Conservation (phyloP, 2,113 vertebrate species). For the Limnothrissa miodon region DNA sequence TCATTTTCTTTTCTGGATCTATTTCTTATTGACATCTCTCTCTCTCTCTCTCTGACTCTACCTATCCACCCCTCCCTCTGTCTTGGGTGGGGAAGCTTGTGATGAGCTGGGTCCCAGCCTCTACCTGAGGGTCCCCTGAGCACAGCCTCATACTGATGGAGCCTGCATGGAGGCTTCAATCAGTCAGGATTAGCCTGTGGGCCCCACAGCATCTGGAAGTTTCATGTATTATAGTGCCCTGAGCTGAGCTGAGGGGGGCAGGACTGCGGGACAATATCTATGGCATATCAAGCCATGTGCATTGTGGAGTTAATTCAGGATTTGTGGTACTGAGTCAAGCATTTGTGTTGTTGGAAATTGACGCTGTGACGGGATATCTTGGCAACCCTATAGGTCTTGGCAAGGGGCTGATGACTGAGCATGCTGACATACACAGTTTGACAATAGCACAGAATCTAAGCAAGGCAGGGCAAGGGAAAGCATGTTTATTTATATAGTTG, state of each 20-base stretch:
- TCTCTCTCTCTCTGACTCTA: neutral
- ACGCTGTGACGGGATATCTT: neutral
- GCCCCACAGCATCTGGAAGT: too few species aligned
- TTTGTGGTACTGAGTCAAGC: neutral
- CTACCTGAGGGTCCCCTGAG: neutral
- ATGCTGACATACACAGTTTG: neutral
- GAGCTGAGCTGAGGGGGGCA: neutral
- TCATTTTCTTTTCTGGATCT: neutral
- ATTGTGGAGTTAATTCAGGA: neutral
- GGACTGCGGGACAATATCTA: neutral
- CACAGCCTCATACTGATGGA: neutral
- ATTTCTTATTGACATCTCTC: neutral
- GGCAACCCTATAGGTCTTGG: neutral
- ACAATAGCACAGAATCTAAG: neutral
- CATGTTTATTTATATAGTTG: too few species aligned
- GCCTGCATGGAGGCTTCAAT: neutral
- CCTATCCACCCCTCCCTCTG: neutral
- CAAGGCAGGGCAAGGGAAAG: too few species aligned
- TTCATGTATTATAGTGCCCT: neutral
- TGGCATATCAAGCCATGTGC: neutral
- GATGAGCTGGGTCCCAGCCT: neutral
- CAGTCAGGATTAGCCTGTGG: neutral
- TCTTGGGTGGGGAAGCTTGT: neutral
- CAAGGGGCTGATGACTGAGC: neutral
- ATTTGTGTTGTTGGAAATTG: too few species aligned